Evolutionary conservation across 2,888 invertebrate species (phyloP), one percentile per base, ranked within the genome.

Genomic region (Rotaria socialis): DNA sequence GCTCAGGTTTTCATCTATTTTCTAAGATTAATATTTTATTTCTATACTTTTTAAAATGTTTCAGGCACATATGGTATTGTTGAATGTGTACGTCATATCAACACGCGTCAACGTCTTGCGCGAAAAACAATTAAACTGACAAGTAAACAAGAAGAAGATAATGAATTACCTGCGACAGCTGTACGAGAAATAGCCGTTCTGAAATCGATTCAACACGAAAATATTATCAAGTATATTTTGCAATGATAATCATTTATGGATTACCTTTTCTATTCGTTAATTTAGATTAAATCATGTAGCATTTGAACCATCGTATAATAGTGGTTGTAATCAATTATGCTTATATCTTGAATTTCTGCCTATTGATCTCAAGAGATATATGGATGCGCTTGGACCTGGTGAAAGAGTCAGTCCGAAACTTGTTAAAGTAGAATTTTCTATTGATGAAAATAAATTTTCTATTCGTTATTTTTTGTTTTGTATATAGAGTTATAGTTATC

Each of bases 401-500:
- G 80, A 80, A 80, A 10, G 43, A 47, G 19, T 80, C 14, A 80
- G 24, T 47, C 24, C 47, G 10, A 67, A 14, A 67, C 14, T 43
- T 11, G n/a, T 80, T n/a, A 47, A 80, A 47, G 47, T 80, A 43
- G 1, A 47, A 35, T 2, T 47, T 4, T n/a, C 6, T 47, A 41
- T 24, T 47, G 7, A 47, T 11, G 8, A 14, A 47, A 74, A 74
- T 41, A 10, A 24, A 47, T 8, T 43, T 47, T 80, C 14, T 47
- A 16, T 4, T 22, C 1, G 35, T 35, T 35, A 2, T 35, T 35
- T 41, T 41, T 35, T 75, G 19, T 22, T 75, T 24, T 47, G 11
- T 80, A 22, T 47, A 16, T 67, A 80, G 80, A 80, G 80, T n/a
- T 80, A 80, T n/a, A 80, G 47, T 47, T 80, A 47, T 80, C 80